A percentile compares a stretch with the other conserved stretches of the same genome.
Evolutionary conservation across 30 jellyfish, hydroid and myxozoan genomes (phyloP).

Genomic region (Aurelia aurita complex sp. Pacific): DNA sequence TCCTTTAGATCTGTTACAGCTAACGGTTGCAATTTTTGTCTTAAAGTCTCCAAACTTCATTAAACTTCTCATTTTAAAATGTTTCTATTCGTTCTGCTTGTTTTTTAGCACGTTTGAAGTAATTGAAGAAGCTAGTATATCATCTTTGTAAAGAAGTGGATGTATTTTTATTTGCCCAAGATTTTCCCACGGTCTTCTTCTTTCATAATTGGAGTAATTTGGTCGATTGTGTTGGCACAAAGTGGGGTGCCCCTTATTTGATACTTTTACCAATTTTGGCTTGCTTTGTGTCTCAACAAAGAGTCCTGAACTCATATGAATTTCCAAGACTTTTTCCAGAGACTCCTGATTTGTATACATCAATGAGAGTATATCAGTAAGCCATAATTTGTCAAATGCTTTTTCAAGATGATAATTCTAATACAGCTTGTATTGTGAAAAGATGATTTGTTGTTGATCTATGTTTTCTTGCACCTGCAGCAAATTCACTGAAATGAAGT

Average conservation of each 20-base stretch:
- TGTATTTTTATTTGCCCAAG: neutral
- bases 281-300: neutral
- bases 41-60: too few species aligned
- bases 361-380: neutral
- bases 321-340: neutral
- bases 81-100: too few species aligned
- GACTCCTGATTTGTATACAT: neutral
- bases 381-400: too few species aligned
- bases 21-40: too few species aligned
- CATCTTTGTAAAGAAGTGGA: neutral
- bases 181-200: neutral
- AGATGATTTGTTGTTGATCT: neutral
- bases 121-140: too few species aligned
- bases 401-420: neutral
- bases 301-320: neutral
- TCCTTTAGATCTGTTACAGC: too few species aligned
- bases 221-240: neutral
- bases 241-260: neutral
- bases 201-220: neutral
- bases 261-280: neutral
- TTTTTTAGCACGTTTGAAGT: too few species aligned
- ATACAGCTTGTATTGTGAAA: neutral
- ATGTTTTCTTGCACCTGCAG: neutral
- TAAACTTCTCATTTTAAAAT: too few species aligned
- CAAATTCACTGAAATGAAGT: neutral